Conservation (phyloP, 2,888 invertebrate species). For the Formica aserva region DNA sequence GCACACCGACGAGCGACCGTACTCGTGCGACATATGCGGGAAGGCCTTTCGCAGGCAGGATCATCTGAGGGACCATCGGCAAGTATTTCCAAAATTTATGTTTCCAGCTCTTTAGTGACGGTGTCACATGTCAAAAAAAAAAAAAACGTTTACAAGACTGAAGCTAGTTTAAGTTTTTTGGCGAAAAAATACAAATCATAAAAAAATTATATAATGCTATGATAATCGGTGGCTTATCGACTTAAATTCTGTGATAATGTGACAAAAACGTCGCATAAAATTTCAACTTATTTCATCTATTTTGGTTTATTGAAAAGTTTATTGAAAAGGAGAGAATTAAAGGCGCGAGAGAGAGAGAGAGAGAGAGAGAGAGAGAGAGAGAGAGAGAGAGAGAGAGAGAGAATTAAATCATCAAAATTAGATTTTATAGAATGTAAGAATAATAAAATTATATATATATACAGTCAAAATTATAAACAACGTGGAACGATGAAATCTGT, state of each 20-base stretch:
- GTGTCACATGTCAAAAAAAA: not conserved
- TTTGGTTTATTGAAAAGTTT: not conserved
- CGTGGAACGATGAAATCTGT: not conserved
- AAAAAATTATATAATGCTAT: not conserved
- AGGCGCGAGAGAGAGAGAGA: too few relatives aligned
- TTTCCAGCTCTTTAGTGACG: not conserved
- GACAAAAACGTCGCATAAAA: not conserved
- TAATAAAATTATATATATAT: not conserved
- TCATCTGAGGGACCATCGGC: conserved; percentile 97
- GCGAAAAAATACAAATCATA: not conserved
- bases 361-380: not conserved
- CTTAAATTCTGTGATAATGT: not conserved
- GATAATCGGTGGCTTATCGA: not conserved
- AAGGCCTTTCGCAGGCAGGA: conserved; percentile 99
- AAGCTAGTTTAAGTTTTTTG: not conserved
- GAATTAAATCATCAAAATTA: not conserved
- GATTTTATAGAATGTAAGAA: not conserved
- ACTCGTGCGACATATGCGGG: conserved; percentile 98
- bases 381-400: not conserved
- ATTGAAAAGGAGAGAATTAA: not conserved
- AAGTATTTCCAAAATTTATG: conserved; percentile 81
- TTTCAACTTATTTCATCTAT: not conserved
- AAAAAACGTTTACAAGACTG: not conserved
- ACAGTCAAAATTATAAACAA: not conserved
- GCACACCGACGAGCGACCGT: conserved; percentile 98